Base-by-base conservation (phyloP, 1,140 invertebrate genomes). In the Lordiphosa clarofinis region DNA sequence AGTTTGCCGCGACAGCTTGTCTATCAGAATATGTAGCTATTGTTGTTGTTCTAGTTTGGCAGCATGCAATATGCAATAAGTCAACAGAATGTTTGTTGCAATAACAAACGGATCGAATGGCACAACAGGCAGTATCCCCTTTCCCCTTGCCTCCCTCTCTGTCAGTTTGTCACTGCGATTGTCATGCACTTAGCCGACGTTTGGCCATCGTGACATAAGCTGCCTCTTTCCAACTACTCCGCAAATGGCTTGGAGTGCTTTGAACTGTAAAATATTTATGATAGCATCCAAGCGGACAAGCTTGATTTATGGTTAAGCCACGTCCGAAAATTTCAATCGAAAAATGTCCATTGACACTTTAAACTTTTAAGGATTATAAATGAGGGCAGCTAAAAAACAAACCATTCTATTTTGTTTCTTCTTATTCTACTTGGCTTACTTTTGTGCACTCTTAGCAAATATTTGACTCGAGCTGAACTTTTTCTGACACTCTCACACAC, bases 151-250 rank as follows among this genome's bases (percentile, higher is more conserved):
- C 35, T 52, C 21, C 39, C 47, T 46, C 37, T 21, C 21, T 47
- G 5, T 12, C 28, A 4, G 15, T 31, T 31, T 31, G 28, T 31
- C 7, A 8, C 69, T 68, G 73, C 73, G 75, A 61, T 81, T 74
- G 75, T 70, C 75, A 59, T 79, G 74, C 74, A 81, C 75, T 81
- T 70, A 74, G 75, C 74, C 70, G 58, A 60, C 39, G 12, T 13
- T 9, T 40, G 39, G 60, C 24, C 24, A 31, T 31, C 49, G 28
- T 46, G 67, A 52, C 59, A 57, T 56, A 73, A 56, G 70, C 69
- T 58, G 43, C n/a, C 70, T 48, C 21, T 38, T 19, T 43, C 38
- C 43, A 12, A 8, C 15, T 40, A 36, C 53, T 24, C 36, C 38
- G 7, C 28, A 31, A 8, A 31, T 5, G 52, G 8, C 38, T 15